Conservation (phyloP, 2,888 invertebrate genomes). For the Mesoligia furuncula region DNA sequence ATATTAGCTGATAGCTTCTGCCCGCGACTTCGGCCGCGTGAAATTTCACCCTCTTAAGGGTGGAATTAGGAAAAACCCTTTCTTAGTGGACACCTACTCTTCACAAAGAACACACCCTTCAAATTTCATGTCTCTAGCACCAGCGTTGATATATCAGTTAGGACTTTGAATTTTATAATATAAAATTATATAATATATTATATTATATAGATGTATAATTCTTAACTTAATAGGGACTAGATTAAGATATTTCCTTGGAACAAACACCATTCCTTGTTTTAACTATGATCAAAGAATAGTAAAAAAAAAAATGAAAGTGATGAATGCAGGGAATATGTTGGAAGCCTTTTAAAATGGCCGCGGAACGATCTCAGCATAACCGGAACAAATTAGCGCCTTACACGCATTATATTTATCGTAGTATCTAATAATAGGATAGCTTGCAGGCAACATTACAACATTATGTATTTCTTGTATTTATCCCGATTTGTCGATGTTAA, state of each 20-base stretch:
- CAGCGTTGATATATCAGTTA: too few species aligned
- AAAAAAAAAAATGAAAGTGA: conserved; percentile 27
- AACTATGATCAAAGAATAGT: neutral
- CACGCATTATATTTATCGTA: conserved; percentile 59
- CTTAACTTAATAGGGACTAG: neutral
- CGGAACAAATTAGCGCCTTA: conserved; percentile 66
- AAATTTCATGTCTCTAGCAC: too few species aligned
- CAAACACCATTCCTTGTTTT: neutral
- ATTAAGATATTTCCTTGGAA: neutral
- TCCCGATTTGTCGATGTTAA: conserved; percentile 39
- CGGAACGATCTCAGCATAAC: conserved; percentile 34
- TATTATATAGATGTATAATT: neutral
- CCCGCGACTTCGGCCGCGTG: too few species aligned
- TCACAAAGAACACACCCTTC: too few species aligned
- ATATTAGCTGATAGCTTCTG: too few species aligned
- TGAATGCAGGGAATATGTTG: conserved; percentile 9
- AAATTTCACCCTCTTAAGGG: too few species aligned
- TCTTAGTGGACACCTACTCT: too few species aligned
- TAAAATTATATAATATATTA: too few species aligned
- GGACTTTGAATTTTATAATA: too few species aligned
- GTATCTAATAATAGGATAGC: conserved; percentile 62
- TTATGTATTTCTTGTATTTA: conserved; percentile 36
- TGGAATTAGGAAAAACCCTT: too few species aligned
- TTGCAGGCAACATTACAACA: conserved; percentile 56
- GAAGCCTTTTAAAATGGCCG: conserved; percentile 41